Conservation (phyloP, 2,797 vertebrate species). For the Lagocephalus sceleratus region DNA sequence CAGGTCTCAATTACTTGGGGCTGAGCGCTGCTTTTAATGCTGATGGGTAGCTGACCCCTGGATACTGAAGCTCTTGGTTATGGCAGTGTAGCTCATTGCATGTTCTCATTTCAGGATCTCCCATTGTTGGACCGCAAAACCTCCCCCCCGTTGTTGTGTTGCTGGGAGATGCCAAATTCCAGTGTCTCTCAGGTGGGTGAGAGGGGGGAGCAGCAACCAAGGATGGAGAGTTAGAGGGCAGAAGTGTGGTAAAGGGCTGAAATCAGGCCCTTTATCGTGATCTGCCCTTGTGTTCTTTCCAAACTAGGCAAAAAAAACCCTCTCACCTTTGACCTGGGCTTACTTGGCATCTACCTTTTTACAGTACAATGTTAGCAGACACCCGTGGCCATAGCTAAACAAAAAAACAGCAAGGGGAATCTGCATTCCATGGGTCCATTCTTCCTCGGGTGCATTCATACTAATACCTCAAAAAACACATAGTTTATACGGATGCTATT, state of each 20-base stretch:
- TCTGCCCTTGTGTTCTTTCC: constrained; percentile 71
- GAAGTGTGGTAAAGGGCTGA: constrained; percentile 45
- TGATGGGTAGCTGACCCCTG: constrained; percentile 53
- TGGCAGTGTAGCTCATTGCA: constrained; percentile 73
- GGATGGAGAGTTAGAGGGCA: constrained; percentile 71
- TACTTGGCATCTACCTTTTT: constrained; percentile 65
- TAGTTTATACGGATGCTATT: constrained; percentile 53
- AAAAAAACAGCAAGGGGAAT: constrained; percentile 55
- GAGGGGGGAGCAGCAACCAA: constrained; percentile 80
- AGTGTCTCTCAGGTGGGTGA: constrained; percentile 56
- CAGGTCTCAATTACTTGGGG: constrained; percentile 65
- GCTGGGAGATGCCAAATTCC: constrained; percentile 61
- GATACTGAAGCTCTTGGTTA: constrained; percentile 62
- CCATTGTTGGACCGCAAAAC: constrained; percentile 61
- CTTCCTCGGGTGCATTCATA: constrained; percentile 54
- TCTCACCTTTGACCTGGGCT: constrained; percentile 63
- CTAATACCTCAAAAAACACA: constrained; percentile 52
- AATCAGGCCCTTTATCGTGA: constrained; percentile 42
- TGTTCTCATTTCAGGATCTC: constrained; percentile 73
- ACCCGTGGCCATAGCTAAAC: constrained; percentile 65
- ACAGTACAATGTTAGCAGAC: constrained; percentile 78
- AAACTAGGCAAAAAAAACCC: constrained; percentile 78
- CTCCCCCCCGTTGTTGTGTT: constrained; percentile 51
- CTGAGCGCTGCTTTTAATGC: constrained; percentile 57
- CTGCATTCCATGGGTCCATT: constrained; percentile 56